A percentile compares a stretch with the other conserved stretches of the same genome.
These are phyloP conservation scores for Amphiura filiformis DNA, from an alignment of 35 echinoderm and acorn worm genomes.

Conservation along the genomic window DNA sequence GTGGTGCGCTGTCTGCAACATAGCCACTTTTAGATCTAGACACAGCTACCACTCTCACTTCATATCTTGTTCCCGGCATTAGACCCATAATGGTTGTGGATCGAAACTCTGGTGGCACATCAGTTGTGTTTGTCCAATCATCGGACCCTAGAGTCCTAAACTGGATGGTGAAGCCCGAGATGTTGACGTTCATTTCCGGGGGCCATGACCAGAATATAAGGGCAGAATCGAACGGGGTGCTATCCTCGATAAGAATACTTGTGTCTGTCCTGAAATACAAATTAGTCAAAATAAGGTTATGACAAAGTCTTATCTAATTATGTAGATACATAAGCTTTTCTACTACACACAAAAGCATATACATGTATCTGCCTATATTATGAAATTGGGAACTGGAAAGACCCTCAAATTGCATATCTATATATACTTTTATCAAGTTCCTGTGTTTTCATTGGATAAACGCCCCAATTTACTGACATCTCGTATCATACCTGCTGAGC, in stretches of 20 bases:
- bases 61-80: background rate
- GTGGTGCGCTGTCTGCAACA: background rate
- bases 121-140: background rate
- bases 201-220: background rate
- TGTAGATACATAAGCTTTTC: too few relatives aligned
- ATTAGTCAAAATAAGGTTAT: background rate
- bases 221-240: background rate
- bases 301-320: too few relatives aligned
- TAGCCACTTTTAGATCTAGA: background rate
- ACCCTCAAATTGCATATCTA: too few relatives aligned
- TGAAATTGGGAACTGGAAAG: too few relatives aligned
- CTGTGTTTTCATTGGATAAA: too few relatives aligned
- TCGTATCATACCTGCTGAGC: too few relatives aligned
- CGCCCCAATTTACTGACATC: too few relatives aligned
- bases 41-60: background rate
- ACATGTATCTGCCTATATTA: background rate
- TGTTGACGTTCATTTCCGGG: background rate
- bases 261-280: background rate
- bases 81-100: background rate
- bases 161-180: background rate
- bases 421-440: too few relatives aligned
- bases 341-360: background rate
- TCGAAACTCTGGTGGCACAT: background rate
- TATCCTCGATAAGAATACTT: background rate
- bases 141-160: background rate